Evolutionary conservation across 2,797 vertebrate genomes (phyloP).

Genomic region (Rhadinocentrus ornatus): DNA sequence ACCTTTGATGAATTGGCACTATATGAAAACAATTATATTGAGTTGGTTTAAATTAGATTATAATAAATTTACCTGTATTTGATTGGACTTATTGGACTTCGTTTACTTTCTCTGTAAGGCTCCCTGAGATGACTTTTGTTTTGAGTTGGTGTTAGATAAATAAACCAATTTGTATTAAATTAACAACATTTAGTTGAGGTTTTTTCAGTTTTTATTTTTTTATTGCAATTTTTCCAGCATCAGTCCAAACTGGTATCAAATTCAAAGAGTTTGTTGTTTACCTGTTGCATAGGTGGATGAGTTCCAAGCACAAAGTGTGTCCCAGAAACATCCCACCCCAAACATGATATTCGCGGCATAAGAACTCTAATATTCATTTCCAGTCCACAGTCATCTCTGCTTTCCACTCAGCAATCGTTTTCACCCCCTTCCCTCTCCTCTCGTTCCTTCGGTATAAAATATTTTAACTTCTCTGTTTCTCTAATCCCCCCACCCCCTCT

Average conservation of each 20-base stretch:
- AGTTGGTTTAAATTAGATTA: neutral
- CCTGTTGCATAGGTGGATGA: neutral
- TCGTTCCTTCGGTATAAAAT: slow-evolving; percentile 23
- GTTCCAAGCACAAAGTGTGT: neutral
- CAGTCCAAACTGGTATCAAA: neutral
- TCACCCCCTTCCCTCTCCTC: slow-evolving; percentile 21
- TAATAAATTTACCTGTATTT: neutral
- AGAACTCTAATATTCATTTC: neutral
- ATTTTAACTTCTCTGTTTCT: slow-evolving; percentile 18
- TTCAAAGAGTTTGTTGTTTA: neutral
- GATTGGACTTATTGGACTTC: neutral
- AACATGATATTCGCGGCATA: neutral
- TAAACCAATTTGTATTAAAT: neutral
- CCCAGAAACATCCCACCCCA: neutral
- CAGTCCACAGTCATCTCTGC: neutral
- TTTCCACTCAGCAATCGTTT: neutral
- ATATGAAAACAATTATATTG: neutral
- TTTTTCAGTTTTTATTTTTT: neutral
- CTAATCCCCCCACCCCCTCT: neutral
- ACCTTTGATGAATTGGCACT: neutral
- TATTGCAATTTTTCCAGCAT: neutral
- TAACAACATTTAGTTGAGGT: neutral
- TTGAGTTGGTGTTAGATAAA: neutral
- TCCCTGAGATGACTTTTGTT: neutral
- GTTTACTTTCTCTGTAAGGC: neutral